Base-by-base conservation (phyloP, 2,113 vertebrate genomes). In the Prionailurus bengalensis region DNA sequence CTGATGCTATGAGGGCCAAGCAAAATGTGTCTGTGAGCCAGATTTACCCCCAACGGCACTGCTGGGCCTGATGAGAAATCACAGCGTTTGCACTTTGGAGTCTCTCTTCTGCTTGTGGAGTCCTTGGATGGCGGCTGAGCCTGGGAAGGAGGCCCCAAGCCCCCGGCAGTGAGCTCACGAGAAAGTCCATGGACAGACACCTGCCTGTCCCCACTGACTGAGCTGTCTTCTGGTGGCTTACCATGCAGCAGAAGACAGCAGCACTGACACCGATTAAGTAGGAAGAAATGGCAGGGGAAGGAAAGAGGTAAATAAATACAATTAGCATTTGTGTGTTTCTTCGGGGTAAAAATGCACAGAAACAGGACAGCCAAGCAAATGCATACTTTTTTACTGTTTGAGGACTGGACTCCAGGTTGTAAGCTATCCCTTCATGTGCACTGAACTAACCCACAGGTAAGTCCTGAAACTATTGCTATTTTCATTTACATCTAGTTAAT, bases 391-490 rank as follows among this genome's bases (percentile, higher is more conserved):
- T 6, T 25, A 29, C 33, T 71, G 27, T 31, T 6, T 29, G 53
- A 45, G 25, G 78, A 39, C 55, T 9, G 0, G 27, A 55, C 7
- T 7, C 14, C 48, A 17, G 33, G 29, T 17, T 23, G 11, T 5
- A 7, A 13, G 14, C 6, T 1, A 1, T 6, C 21, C 31, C 39
- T 15, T 3, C 53, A n/a, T 27, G 25, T 80, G 53, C 53, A 8
- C 7, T 2, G 51, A 33, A 10, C 66, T 13, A 21, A 29, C 9
- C 16, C 29, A 5, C 3, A 0, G 0, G 7, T 13, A 25, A 5
- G 19, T 63, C 55, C 23, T 16, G 19, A 55, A 27, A 29, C 15
- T 2, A 2, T 53, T 25, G 25, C 42, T 73, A 4, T 23, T 51
- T 39, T 29, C 36, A 1, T 33, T 11, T 53, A 6, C 12, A 17